phyloP scores from a whole-genome alignment of 2,888 invertebrate genomes.

The Dynastes tityus region DNA sequence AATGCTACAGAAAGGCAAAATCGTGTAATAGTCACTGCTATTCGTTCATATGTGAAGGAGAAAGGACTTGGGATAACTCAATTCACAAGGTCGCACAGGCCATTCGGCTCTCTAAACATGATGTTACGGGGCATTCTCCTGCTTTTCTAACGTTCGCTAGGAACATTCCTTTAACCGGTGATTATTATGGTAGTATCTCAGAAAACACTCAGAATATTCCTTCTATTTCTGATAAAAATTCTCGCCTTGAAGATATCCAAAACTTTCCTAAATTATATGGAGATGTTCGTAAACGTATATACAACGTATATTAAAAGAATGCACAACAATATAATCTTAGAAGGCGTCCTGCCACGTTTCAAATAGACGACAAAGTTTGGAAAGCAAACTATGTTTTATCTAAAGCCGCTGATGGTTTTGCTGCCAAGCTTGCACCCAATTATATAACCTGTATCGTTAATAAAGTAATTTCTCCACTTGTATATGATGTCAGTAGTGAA shows the following conservation, averaged over 20 bases:
- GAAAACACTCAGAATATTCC: neutral
- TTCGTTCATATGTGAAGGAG: neutral
- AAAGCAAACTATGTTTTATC: constrained; percentile 54
- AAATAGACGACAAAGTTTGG: constrained; percentile 56
- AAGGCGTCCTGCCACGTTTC: constrained; percentile 52
- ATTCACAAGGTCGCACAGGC: neutral
- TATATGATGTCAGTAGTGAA: constrained; percentile 53
- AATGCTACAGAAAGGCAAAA: neutral
- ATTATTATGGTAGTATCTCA: neutral
- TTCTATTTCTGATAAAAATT: neutral
- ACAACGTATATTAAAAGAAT: constrained; percentile 11
- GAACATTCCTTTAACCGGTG: neutral
- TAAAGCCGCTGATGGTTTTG: constrained; percentile 52
- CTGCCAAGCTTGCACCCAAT: constrained; percentile 55
- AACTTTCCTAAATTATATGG: constrained; percentile 22
- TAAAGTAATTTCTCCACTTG: constrained; percentile 53
- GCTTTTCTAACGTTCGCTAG: neutral
- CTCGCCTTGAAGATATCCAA: neutral
- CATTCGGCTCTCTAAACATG: neutral
- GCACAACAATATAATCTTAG: constrained; percentile 52
- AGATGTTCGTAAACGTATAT: constrained; percentile 9
- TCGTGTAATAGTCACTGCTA: neutral
- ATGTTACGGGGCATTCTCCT: neutral
- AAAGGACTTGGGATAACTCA: neutral
- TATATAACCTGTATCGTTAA: constrained; percentile 55